Percentiles rank a stretch among this genome's conserved stretches.
phyloP scores from a whole-genome alignment of 2,888 invertebrate species.

The Serrognathus titanus region DNA sequence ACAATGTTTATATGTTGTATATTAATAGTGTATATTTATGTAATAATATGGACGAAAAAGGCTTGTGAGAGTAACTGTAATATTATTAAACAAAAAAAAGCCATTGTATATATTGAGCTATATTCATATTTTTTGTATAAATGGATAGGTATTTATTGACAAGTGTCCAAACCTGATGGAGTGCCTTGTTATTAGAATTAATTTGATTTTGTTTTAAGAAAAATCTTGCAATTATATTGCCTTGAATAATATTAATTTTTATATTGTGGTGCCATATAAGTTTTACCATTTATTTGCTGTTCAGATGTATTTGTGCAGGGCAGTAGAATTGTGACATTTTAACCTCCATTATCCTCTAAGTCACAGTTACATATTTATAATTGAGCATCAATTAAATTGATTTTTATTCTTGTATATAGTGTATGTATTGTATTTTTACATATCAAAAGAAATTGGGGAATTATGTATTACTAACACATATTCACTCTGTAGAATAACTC shows the following conservation, averaged over 20 bases:
- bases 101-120: conserved; percentile 24
- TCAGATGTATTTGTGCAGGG: conserved; percentile 9
- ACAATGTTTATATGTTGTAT: conserved; percentile 6
- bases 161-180: conserved; percentile 40
- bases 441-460: conserved; percentile 24
- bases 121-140: conserved; percentile 35
- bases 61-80: conserved; percentile 40
- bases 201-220: conserved; percentile 16
- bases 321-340: conserved; percentile 11
- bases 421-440: conserved; percentile 31
- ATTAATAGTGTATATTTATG: conserved; percentile 20
- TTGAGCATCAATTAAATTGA: conserved; percentile 1
- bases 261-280: background rate
- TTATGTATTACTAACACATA: conserved; percentile 14
- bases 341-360: conserved; percentile 4
- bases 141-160: conserved; percentile 30
- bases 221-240: background rate
- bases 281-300: conserved; percentile 14
- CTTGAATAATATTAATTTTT: too few species aligned
- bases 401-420: conserved; percentile 25
- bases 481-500: conserved; percentile 8
- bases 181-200: conserved; percentile 42
- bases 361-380: conserved; percentile 8
- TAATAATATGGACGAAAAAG: conserved; percentile 30
- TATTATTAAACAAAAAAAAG: conserved; percentile 24